These are phyloP conservation scores for Drosophila monieri DNA, from an alignment of 2,888 invertebrate genomes.

Conservation along the genomic window DNA sequence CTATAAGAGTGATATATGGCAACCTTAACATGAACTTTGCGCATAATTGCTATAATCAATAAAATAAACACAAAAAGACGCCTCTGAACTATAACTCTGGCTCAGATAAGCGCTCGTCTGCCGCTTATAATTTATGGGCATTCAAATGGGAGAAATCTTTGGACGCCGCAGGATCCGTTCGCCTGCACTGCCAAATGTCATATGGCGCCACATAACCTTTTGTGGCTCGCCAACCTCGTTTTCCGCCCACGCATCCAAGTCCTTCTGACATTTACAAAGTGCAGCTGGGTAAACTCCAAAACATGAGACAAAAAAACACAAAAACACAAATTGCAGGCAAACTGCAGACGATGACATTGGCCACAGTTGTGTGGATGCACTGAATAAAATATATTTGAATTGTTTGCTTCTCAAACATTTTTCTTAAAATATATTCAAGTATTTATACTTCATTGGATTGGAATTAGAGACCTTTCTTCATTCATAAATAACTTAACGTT, in stretches of 20 bases:
- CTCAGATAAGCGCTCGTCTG: constrained; percentile 23
- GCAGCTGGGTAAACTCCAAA: constrained; percentile 37
- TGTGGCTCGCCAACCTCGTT: constrained; percentile 24
- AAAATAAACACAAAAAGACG: constrained; percentile 10
- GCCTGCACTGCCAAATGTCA: constrained; percentile 48
- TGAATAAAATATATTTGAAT: background rate
- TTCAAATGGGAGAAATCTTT: constrained; percentile 36
- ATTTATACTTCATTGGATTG: too few species aligned
- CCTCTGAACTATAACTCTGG: constrained; percentile 21
- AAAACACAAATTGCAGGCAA: constrained; percentile 20
- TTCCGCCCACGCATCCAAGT: constrained; percentile 53
- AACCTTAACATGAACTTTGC: constrained; percentile 6
- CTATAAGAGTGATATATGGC: background rate
- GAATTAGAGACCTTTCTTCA: too few species aligned
- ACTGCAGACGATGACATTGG: constrained; percentile 23
- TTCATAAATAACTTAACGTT: too few species aligned
- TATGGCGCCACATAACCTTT: constrained; percentile 59
- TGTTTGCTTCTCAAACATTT: too few species aligned
- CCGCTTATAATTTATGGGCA: constrained; percentile 21
- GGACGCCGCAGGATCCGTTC: constrained; percentile 28
- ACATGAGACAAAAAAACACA: constrained; percentile 8
- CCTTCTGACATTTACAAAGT: constrained; percentile 60
- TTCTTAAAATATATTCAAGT: too few species aligned
- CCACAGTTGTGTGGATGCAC: constrained; percentile 19
- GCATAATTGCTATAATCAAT: constrained; percentile 10